A percentile compares a stretch with the other conserved stretches of the same genome.
These are phyloP conservation scores for Teleiodes luculella DNA, from an alignment of 2,888 invertebrate species.

Conservation along the genomic window DNA sequence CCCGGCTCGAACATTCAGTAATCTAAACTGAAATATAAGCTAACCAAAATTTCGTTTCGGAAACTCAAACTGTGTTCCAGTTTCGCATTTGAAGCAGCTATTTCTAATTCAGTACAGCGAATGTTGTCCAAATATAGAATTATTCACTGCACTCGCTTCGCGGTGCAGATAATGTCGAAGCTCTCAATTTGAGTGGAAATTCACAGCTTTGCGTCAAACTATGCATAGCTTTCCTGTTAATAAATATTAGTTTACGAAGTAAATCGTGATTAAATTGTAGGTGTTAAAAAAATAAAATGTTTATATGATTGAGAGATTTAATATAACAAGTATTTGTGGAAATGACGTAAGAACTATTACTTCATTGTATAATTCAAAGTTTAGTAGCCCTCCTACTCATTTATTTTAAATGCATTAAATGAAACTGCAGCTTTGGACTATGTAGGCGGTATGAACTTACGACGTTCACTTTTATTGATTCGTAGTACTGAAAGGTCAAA, in stretches of 20 bases:
- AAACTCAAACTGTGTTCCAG: slow-evolving; percentile 24
- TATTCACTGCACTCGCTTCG: slow-evolving; percentile 39
- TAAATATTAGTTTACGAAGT: neutral
- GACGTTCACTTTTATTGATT: neutral
- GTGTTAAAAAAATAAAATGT: too few species aligned
- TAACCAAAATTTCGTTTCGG: slow-evolving; percentile 5
- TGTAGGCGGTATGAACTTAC: neutral
- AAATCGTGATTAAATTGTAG: too few species aligned
- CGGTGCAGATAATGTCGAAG: slow-evolving; percentile 27
- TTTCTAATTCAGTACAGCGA: slow-evolving; percentile 41
- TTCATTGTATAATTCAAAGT: neutral
- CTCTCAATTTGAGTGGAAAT: slow-evolving; percentile 27
- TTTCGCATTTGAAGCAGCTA: slow-evolving; percentile 32
- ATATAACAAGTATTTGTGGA: neutral
- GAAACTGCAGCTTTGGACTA: slow-evolving; percentile 5
- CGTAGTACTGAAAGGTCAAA: neutral
- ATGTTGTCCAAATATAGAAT: slow-evolving; percentile 48
- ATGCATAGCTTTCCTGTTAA: neutral
- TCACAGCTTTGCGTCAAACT: slow-evolving; percentile 1
- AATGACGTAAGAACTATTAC: neutral
- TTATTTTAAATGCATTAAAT: neutral
- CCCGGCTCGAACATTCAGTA: neutral
- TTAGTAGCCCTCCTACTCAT: neutral
- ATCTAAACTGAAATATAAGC: neutral
- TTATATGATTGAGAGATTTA: too few species aligned